These are phyloP conservation scores for Hemiscyllium ocellatum DNA, from an alignment of 2,113 vertebrate genomes.

Conservation along the genomic window DNA sequence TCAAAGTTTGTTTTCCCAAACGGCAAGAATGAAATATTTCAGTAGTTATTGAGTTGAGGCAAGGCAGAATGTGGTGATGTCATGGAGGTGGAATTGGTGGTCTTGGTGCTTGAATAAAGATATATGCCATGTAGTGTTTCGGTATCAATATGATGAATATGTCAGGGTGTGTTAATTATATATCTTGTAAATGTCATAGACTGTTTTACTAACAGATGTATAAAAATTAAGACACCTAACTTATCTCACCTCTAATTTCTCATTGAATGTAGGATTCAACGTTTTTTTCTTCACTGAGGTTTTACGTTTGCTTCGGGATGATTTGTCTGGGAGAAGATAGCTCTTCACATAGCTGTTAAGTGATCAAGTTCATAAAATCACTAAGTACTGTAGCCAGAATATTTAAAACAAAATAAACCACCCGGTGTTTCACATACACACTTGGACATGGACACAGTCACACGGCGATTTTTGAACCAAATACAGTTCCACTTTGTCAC, in stretches of 20 bases:
- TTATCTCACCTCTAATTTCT: conserved; percentile 69
- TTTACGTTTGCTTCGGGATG: conserved; percentile 82
- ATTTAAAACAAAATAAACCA: not conserved
- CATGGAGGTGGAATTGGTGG: not conserved
- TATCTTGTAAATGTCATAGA: not conserved
- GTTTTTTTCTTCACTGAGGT: conserved; percentile 79
- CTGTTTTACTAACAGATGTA: not conserved
- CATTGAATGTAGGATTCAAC: conserved; percentile 80
- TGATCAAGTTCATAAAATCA: not conserved
- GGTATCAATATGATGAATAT: not conserved
- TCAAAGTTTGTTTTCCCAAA: not conserved
- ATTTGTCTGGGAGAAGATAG: conserved; percentile 88
- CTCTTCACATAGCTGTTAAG: conserved; percentile 80
- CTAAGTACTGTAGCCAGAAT: not conserved
- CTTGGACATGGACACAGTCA: not conserved
- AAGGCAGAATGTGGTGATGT: not conserved
- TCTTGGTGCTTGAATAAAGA: not conserved
- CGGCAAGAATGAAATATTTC: not conserved
- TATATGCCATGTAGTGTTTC: not conserved
- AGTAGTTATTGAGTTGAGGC: not conserved
- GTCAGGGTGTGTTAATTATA: not conserved
- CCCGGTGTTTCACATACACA: not conserved
- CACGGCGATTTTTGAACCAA: not conserved
- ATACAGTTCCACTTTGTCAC: not conserved
- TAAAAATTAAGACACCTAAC: not conserved